Evolutionary conservation across 2,888 invertebrate genomes (phyloP).

Genomic region (Bruchidius siliquastri): DNA sequence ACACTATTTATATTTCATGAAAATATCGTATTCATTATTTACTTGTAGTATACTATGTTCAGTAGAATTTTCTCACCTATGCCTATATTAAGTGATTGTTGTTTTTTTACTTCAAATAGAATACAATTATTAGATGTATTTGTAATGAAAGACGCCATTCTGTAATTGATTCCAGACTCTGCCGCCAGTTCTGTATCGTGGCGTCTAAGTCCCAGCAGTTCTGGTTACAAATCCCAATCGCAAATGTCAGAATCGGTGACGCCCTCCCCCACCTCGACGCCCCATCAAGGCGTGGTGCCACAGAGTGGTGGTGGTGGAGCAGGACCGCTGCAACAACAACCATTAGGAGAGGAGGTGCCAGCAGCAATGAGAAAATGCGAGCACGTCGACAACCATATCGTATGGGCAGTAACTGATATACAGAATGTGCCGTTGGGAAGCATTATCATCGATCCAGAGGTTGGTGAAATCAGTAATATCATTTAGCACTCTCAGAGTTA

Average conservation of each 20-base stretch:
- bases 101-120: too few species aligned
- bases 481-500: not conserved
- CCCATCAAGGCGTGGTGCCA: slow-evolving; percentile 31
- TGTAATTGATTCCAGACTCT: slow-evolving; percentile 48
- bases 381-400: slow-evolving; percentile 48
- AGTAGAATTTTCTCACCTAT: too few species aligned
- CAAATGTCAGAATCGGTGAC: slow-evolving; percentile 72
- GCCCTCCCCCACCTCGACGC: slow-evolving; percentile 66
- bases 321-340: slow-evolving; percentile 12
- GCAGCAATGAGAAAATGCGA: slow-evolving; percentile 7
- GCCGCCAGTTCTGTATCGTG: slow-evolving; percentile 58
- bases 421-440: slow-evolving; percentile 82
- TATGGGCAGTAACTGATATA: slow-evolving; percentile 87
- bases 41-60: too few species aligned
- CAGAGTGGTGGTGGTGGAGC: slow-evolving; percentile 26
- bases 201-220: slow-evolving; percentile 69
- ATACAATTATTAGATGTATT: too few species aligned
- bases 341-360: slow-evolving; percentile 27
- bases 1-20: too few species aligned
- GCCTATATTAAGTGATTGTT: too few species aligned
- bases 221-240: slow-evolving; percentile 72
- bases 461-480: slow-evolving; percentile 29
- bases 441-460: slow-evolving; percentile 81
- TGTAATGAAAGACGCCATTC: not conserved
- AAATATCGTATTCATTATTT: too few species aligned